Evolutionary conservation across 1,140 invertebrate genomes (phyloP), one percentile per base, ranked within the genome.

Genomic region (Euura lappo): DNA sequence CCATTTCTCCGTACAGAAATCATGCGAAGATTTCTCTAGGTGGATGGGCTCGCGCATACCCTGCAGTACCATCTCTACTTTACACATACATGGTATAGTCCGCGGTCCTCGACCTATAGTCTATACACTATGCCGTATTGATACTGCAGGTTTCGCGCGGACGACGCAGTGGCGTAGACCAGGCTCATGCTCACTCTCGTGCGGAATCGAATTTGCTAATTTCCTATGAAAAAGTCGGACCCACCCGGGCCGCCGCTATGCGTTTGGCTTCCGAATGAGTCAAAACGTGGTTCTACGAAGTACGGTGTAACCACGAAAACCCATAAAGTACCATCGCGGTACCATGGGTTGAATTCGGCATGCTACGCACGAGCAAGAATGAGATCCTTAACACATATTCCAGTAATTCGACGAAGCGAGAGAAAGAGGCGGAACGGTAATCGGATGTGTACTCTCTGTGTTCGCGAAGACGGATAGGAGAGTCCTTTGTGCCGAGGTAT

Each of bases 51-150:
- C 51, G 51, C 13, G 6, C 51, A 60, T 60, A 6, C 51, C 28
- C 8, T 60, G 51, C 51, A n/a, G 51, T n/a, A 60, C 51, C 51
- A 60, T 60, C 51, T 60, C 51, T 60, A 60, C 51, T 60, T n/a
- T 60, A 28, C 28, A 28, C 28, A 28, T 28, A 60, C 51, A n/a
- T 60, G 13, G 51, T n/a, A 60, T 8, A 60, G 51, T 60, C 51
- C 51, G 28, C 51, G 51, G 51, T 60, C 51, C 51, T 60, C 51
- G 51, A 60, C 51, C 51, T 60, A 60, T n/a, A 60, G 51, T 60
- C 51, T 60, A 60, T 60, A 60, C 51, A 60, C 51, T 60, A 60
- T 60, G 51, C 6, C 51, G 51, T 60, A 60, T 60, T 60, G 51
- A 60, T 60, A 60, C 51, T 60, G 51, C 51, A 60, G 28, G 28